A percentile compares a stretch with the other conserved stretches of the same genome.
Evolutionary conservation across 2,113 vertebrate species (phyloP).

Genomic region (Sapayoa aenigma): DNA sequence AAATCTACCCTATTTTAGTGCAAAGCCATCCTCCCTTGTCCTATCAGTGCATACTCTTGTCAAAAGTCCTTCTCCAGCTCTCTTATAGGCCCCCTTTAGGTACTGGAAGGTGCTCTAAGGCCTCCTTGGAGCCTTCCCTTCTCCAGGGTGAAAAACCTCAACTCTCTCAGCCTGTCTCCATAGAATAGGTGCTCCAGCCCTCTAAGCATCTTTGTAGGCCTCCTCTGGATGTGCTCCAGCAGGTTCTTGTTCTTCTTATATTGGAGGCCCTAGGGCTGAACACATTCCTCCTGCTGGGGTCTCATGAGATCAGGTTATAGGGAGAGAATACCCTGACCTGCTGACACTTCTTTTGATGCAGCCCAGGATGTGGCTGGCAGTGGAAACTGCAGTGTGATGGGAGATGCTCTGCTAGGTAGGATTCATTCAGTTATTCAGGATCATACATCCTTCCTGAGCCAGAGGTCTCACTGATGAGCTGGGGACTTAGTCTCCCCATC

Average conservation of each 20-base stretch:
- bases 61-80: neutral
- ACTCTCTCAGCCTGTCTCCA: neutral
- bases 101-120: neutral
- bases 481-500: neutral
- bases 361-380: too few relatives aligned
- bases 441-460: neutral
- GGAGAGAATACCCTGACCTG: neutral
- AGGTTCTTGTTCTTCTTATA: neutral
- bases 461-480: neutral
- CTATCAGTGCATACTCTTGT: neutral
- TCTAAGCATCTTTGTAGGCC: neutral
- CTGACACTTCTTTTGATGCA: neutral
- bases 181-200: neutral
- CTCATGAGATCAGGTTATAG: neutral
- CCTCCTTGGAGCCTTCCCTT: neutral
- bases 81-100: neutral
- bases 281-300: neutral
- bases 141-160: neutral
- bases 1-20: neutral
- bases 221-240: neutral
- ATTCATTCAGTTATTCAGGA: neutral
- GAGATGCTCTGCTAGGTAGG: neutral
- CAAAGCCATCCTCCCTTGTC: neutral
- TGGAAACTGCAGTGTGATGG: neutral
- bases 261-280: neutral